Conservation (phyloP, 2,113 vertebrate genomes). For the Oncorhynchus keta region DNA sequence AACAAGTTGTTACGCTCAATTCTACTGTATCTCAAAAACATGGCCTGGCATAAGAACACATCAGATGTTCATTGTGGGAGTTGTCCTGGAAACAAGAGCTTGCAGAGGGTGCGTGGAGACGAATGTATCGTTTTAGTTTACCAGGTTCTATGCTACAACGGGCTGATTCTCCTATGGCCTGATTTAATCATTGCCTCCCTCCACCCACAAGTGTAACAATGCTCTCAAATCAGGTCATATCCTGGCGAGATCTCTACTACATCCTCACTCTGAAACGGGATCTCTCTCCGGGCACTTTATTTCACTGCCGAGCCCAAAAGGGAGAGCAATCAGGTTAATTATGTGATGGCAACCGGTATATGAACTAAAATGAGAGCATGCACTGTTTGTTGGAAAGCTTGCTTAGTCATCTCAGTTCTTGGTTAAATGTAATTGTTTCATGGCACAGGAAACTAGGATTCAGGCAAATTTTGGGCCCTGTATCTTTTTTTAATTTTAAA, state of each 20-base stretch:
- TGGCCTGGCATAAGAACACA: not conserved
- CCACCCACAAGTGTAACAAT: not conserved
- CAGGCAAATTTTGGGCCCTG: not conserved
- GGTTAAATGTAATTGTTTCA: not conserved
- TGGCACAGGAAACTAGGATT: not conserved
- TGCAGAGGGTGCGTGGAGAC: not conserved
- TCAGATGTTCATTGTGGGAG: not conserved
- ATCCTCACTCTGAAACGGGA: slow-evolving; percentile 7
- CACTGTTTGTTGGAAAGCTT: not conserved
- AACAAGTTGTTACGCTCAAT: not conserved
- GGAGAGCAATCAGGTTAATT: not conserved
- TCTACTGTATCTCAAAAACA: not conserved
- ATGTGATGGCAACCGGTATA: not conserved
- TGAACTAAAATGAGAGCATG: not conserved
- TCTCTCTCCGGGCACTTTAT: not conserved
- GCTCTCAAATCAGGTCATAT: slow-evolving; percentile 3
- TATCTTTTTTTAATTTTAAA: too few species aligned
- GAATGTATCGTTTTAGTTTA: not conserved
- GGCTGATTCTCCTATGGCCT: not conserved
- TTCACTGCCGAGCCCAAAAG: not conserved
- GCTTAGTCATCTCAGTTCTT: not conserved
- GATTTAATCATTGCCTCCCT: slow-evolving; percentile 13
- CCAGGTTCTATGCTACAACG: not conserved
- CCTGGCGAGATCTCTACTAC: not conserved
- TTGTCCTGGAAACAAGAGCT: not conserved